A percentile compares a stretch with the other conserved stretches of the same genome.
These are phyloP conservation scores for Apis dorsata DNA, from an alignment of 1,140 invertebrate species.

Conservation along the genomic window DNA sequence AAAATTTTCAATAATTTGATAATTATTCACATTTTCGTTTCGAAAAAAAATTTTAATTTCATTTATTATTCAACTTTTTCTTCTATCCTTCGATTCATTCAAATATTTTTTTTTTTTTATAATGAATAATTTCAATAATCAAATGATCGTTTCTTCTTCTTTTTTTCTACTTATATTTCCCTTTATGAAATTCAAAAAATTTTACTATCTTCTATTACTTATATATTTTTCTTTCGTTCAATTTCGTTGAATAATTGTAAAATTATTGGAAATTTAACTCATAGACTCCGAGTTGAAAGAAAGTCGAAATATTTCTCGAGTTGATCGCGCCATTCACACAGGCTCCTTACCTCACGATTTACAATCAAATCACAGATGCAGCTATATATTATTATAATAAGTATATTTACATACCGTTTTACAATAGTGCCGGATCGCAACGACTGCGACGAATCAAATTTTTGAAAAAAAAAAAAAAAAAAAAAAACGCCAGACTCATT, in stretches of 20 bases:
- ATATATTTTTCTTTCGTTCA: neutral
- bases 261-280: constrained; percentile 12
- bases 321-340: constrained; percentile 73
- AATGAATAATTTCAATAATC: neutral
- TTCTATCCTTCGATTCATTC: neutral
- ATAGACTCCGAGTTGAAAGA: neutral
- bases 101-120: neutral
- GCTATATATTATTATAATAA: constrained; percentile 78
- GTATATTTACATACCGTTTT: constrained; percentile 79
- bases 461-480: constrained; percentile 72
- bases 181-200: too few species aligned
- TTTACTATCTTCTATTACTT: neutral
- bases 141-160: too few species aligned
- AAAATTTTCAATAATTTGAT: constrained; percentile 32
- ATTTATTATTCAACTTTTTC: neutral
- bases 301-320: constrained; percentile 44
- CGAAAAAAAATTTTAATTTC: constrained; percentile 6
- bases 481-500: constrained; percentile 41
- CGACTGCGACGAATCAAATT: constrained; percentile 71
- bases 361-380: constrained; percentile 80
- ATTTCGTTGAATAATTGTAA: neutral
- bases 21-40: constrained; percentile 41
- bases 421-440: constrained; percentile 77
- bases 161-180: neutral
- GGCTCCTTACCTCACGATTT: constrained; percentile 79